A percentile compares a stretch with the other conserved stretches of the same genome.
Evolutionary conservation across 2,888 invertebrate species (phyloP).

Genomic region (Pristionchus fissidentatus): DNA sequence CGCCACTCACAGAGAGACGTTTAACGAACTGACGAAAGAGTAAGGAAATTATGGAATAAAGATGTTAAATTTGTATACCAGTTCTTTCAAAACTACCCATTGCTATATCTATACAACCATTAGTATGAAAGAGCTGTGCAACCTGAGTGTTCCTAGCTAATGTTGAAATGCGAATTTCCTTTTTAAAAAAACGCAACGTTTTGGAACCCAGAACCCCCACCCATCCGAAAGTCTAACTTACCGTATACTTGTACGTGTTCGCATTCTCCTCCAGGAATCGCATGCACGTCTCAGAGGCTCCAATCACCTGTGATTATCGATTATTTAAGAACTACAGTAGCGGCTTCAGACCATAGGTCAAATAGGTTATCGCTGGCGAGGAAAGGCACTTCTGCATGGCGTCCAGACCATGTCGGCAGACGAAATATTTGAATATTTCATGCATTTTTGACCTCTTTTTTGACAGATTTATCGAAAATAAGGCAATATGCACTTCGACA

Average conservation of each 20-base stretch:
- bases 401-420: too few relatives aligned
- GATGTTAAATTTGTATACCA: too few relatives aligned
- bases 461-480: too few relatives aligned
- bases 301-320: conserved; percentile 60
- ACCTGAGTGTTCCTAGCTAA: too few relatives aligned
- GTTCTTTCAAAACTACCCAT: too few relatives aligned
- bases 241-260: conserved; percentile 63
- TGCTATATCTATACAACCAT: too few relatives aligned
- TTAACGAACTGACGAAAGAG: conserved; percentile 65
- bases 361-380: too few relatives aligned
- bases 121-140: too few relatives aligned
- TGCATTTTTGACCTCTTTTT: too few relatives aligned
- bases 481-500: too few relatives aligned
- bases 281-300: conserved; percentile 66
- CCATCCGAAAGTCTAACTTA: conserved; percentile 23
- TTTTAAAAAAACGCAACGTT: neutral
- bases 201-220: neutral
- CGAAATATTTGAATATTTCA: too few relatives aligned
- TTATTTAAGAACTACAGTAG: neutral
- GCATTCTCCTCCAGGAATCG: conserved; percentile 67
- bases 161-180: neutral
- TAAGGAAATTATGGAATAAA: neutral
- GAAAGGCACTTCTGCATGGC: too few relatives aligned
- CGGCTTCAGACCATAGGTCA: neutral
- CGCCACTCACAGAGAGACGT: conserved; percentile 68